Evolutionary conservation across 2,888 invertebrate species (phyloP).

Genomic region (Cantharis nigra): DNA sequence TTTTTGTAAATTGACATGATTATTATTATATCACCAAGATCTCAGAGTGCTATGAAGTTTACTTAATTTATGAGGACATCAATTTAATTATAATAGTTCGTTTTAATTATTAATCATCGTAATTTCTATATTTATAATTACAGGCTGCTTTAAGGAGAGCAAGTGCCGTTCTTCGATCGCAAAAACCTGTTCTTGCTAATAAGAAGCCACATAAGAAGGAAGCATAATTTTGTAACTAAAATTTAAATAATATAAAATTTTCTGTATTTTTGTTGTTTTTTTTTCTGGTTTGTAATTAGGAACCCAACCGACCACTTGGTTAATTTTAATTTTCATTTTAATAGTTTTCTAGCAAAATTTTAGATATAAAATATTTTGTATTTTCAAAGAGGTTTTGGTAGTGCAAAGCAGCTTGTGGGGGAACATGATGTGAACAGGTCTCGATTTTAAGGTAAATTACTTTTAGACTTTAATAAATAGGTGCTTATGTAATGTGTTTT

Average conservation of each 20-base stretch:
- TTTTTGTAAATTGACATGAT: conserved; percentile 25
- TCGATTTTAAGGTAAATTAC: background rate
- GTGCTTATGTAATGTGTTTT: background rate
- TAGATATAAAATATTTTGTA: background rate
- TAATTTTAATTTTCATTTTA: background rate
- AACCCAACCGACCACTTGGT: background rate
- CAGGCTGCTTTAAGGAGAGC: conserved; percentile 91
- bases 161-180: conserved; percentile 90
- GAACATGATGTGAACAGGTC: background rate
- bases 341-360: background rate
- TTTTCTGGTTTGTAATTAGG: background rate
- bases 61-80: conserved; percentile 8
- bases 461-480: too few relatives aligned
- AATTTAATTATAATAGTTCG: conserved; percentile 5
- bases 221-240: conserved; percentile 64
- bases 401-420: background rate
- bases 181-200: conserved; percentile 83
- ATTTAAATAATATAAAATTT: background rate
- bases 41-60: conserved; percentile 50
- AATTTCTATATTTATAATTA: conserved; percentile 45
- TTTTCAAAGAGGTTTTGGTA: background rate
- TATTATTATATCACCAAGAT: conserved; percentile 55
- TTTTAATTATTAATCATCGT: conserved; percentile 7
- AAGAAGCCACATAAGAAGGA: conserved; percentile 79
- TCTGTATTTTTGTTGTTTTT: background rate